phyloP scores from a whole-genome alignment of 2,113 vertebrate species.

The Dinomys branickii region DNA sequence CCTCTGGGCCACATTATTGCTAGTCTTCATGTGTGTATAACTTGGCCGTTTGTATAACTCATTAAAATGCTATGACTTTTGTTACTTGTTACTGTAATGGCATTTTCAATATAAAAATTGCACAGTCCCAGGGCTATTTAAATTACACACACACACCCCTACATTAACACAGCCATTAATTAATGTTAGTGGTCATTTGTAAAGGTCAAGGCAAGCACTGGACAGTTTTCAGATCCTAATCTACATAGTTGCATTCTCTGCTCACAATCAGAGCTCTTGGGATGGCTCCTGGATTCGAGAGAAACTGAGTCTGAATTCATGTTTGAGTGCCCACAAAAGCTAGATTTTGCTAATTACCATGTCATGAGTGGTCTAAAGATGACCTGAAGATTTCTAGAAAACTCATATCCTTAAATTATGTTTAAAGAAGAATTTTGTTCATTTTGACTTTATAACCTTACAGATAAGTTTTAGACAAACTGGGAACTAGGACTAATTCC shows the following conservation, averaged over 20 bases:
- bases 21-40: neutral
- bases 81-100: neutral
- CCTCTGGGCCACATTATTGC: neutral
- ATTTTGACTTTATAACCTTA: slow-evolving; percentile 1
- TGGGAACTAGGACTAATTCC: slow-evolving; percentile 24
- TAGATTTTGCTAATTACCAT: neutral
- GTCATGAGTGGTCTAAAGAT: neutral
- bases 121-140: neutral
- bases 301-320: neutral
- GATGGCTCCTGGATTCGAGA: neutral
- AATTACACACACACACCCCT: neutral
- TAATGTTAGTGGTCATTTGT: slow-evolving; percentile 2
- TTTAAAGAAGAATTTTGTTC: neutral
- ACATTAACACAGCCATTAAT: neutral
- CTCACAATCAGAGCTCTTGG: neutral
- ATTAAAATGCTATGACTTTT: slow-evolving; percentile 36
- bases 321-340: neutral
- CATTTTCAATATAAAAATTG: slow-evolving; percentile 50
- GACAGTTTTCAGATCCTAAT: slow-evolving; percentile 34
- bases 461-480: neutral
- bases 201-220: slow-evolving; percentile 58
- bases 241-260: neutral
- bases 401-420: neutral
- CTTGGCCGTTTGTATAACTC: neutral
- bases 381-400: slow-evolving; percentile 15